Base-by-base conservation (phyloP, 2,888 invertebrate genomes). In the Eurytoma adleriae region DNA sequence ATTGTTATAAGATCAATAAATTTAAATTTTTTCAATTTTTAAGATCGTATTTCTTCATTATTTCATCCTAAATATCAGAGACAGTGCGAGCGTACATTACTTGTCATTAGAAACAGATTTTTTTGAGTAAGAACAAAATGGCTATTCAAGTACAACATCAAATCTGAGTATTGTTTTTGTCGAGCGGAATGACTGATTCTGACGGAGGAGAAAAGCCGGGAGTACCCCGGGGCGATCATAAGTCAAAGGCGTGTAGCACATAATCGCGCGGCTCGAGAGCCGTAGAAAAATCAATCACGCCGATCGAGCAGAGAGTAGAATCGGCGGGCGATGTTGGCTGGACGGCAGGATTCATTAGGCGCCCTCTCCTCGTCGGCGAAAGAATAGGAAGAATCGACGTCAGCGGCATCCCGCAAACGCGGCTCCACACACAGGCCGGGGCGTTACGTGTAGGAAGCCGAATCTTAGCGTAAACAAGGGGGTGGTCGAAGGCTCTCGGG, bases 241-340 rank as follows among this genome's bases (percentile, higher is more conserved):
- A 73, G 73, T 75, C 54, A 66, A 56, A 40, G n/a, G 66, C 67
- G 56, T 74, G 72, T 74, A 66, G 20, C 54, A 40, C 64, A 3
- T 18, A 7, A 48, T 67, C 56, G 68, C 18, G 12, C 14, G 50
- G 24, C 40, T 40, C 40, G 0, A 0, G 0, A 24, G 16, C 62
- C 27, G 27, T 0, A 27, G 66, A 20, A 77, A 77, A 77, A 80
- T 80, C 77, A 80, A 80, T 80, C 76, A 80, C 59, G 68, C 27
- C 50, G 27, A 72, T 76, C 76, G 70, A 59, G 30, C 24, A 18
- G 69, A 18, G 69, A 16, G 24, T 54, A 27, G 67, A 71, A 71
- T 75, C 50, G 52, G 18, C 30, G 20, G 20, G 57, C 50, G 48
- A 18, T n/a, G n/a, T 50, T 27, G 54, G 57, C 48, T 69, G 57